Conservation (phyloP, 2,888 invertebrate species). For the Cerastis rubricosa region DNA sequence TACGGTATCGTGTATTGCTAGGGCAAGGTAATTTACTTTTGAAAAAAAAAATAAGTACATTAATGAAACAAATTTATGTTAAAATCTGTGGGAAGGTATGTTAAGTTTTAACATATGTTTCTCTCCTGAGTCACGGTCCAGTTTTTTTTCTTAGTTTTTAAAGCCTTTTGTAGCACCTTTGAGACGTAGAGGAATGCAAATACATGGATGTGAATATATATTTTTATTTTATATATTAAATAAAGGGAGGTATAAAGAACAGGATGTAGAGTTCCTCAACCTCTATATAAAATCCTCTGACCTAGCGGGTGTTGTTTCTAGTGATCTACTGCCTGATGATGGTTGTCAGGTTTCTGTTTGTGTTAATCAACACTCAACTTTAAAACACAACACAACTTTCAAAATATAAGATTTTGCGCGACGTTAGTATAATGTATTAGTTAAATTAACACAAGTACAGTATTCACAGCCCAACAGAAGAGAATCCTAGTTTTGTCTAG, state of each 20-base stretch:
- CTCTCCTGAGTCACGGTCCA: neutral
- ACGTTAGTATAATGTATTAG: neutral
- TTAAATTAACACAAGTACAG: neutral
- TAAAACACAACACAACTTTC: too few relatives aligned
- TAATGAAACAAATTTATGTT: neutral
- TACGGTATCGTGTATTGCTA: slow-evolving; percentile 9
- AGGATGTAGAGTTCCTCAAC: neutral
- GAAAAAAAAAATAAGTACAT: neutral
- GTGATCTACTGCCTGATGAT: neutral
- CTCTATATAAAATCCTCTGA: neutral
- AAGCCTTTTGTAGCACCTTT: neutral
- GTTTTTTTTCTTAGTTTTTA: neutral
- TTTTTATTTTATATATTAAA: neutral
- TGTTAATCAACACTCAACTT: too few relatives aligned
- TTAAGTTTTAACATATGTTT: neutral
- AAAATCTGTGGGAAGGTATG: neutral
- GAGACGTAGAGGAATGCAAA: too few relatives aligned
- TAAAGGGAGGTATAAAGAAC: neutral
- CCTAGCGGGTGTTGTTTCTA: neutral
- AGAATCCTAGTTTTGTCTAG: neutral
- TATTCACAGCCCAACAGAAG: neutral
- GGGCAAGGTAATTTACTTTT: neutral
- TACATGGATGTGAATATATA: neutral
- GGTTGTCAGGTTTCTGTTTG: neutral
- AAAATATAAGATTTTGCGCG: neutral